phyloP scores from a whole-genome alignment of 2,797 vertebrate species.

The Xiphophorus birchmanni region DNA sequence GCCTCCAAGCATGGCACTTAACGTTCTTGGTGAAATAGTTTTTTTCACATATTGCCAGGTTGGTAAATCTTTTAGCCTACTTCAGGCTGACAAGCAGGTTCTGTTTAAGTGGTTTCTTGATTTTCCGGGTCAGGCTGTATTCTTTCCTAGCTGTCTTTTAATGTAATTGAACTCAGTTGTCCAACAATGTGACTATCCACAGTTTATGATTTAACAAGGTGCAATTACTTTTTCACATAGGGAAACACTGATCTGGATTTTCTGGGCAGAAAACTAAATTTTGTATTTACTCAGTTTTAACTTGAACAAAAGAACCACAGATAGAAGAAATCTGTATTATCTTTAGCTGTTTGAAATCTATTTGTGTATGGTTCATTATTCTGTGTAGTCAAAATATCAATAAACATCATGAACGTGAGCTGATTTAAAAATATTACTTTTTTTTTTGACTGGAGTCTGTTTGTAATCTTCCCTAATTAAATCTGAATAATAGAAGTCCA shows the following conservation, averaged over 20 bases:
- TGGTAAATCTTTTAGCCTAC: background rate
- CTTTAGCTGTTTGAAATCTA: background rate
- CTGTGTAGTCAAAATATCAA: background rate
- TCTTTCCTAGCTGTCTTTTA: background rate
- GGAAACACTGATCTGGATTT: background rate
- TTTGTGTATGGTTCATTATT: no score
- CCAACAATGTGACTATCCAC: background rate
- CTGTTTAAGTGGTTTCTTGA: background rate
- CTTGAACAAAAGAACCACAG: background rate
- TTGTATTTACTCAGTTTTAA: background rate
- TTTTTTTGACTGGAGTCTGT: constrained; percentile 46
- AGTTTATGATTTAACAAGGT: background rate
- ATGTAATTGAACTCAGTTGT: background rate
- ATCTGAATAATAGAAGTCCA: constrained; percentile 51
- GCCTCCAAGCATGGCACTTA: no score
- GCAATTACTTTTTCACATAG: background rate
- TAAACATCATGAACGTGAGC: background rate
- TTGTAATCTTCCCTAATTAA: constrained; percentile 62
- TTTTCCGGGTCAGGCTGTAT: background rate
- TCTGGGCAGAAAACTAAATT: background rate
- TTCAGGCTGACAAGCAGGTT: background rate
- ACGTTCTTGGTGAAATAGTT: no score
- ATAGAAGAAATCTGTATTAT: background rate
- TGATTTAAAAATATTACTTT: constrained; percentile 16
- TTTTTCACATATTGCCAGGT: background rate